A percentile compares a stretch with the other conserved stretches of the same genome.
Evolutionary conservation across 2,888 invertebrate species (phyloP).

Genomic region (Seira ritae): DNA sequence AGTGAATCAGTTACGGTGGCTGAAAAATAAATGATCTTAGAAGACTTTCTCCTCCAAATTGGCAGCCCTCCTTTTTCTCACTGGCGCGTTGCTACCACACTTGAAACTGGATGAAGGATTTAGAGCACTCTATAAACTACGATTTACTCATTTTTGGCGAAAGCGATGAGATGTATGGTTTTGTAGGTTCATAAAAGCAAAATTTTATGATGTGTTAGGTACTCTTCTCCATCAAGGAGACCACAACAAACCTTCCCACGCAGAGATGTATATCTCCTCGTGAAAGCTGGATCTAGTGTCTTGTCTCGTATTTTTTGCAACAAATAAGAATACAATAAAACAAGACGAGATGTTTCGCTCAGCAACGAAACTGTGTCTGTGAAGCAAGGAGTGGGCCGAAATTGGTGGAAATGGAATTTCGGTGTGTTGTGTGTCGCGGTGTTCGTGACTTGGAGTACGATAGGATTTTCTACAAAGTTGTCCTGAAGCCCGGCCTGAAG

Average conservation of each 20-base stretch:
- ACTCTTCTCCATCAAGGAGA: not conserved
- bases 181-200: conserved; percentile 8
- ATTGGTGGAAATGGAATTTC: conserved; percentile 53
- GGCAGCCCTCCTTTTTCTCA: not conserved
- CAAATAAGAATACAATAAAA: not conserved
- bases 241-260: conserved; percentile 2
- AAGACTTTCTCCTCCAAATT: not conserved
- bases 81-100: not conserved
- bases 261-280: not conserved
- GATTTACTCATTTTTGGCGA: not conserved
- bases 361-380: not conserved
- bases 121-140: not conserved
- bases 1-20: conserved; percentile 47
- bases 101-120: conserved; percentile 2
- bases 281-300: not conserved
- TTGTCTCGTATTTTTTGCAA: not conserved
- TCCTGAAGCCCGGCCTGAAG: too few species aligned
- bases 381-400: not conserved
- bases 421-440: conserved; percentile 34
- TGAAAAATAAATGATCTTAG: conserved; percentile 45
- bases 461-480: too few species aligned
- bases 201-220: conserved; percentile 40
- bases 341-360: not conserved
- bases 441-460: conserved; percentile 56
- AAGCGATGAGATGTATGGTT: conserved; percentile 11